Percentiles rank a stretch among this genome's conserved stretches.
These are phyloP conservation scores for Phataginus tricuspis DNA, from an alignment of 2,797 vertebrate species.

Conservation along the genomic window DNA sequence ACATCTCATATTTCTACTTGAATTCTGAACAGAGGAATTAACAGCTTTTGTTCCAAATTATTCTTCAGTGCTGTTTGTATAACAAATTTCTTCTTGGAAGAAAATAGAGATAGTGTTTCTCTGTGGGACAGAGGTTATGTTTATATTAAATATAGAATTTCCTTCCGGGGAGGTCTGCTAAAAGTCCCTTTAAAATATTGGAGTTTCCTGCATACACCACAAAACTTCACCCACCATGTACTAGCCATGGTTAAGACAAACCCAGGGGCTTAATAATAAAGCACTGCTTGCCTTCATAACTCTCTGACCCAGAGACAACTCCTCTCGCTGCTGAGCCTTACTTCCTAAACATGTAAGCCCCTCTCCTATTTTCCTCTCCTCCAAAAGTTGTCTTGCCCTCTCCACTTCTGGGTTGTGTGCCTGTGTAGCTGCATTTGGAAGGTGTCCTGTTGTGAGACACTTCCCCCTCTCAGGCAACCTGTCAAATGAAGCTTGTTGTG, in stretches of 20 bases:
- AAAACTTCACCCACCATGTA: not conserved
- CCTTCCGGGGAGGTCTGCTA: not conserved
- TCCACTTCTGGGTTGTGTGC: not conserved
- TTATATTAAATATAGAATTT: not conserved
- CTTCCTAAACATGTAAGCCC: not conserved
- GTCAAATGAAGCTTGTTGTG: not conserved
- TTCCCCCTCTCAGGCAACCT: not conserved
- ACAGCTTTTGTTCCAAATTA: not conserved
- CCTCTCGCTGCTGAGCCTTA: not conserved
- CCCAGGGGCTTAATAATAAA: not conserved
- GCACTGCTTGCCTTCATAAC: not conserved
- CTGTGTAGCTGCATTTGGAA: not conserved
- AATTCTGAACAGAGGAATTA: not conserved
- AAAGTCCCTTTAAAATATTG: not conserved
- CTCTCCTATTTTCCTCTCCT: not conserved
- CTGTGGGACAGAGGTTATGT: not conserved
- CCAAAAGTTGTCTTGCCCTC: not conserved
- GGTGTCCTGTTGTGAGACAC: not conserved
- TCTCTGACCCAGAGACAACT: not conserved
- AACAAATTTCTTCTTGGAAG: not conserved
- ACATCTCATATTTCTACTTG: not conserved
- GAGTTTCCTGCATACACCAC: not conserved
- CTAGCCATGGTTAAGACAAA: not conserved
- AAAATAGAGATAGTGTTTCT: not conserved
- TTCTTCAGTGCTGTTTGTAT: not conserved